Evolutionary conservation across 2,888 invertebrate genomes (phyloP).

Genomic region (Rhaphigaster nebulosa): DNA sequence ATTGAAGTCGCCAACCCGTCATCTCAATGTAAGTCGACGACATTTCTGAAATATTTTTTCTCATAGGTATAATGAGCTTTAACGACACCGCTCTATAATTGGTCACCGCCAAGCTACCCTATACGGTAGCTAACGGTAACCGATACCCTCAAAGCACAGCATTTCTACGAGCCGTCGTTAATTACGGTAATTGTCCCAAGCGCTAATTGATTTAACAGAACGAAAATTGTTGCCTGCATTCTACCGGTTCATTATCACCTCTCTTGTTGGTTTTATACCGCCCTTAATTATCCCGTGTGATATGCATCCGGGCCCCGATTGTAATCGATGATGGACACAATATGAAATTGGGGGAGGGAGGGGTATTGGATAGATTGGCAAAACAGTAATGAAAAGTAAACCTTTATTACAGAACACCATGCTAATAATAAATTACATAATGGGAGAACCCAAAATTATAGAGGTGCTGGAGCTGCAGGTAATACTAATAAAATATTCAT

Average conservation of each 20-base stretch:
- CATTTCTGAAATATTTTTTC: slow-evolving; percentile 17
- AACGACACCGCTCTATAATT: background rate
- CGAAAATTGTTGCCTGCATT: slow-evolving; percentile 13
- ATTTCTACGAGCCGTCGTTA: background rate
- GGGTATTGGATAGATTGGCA: background rate
- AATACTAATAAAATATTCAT: no score
- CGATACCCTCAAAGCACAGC: background rate
- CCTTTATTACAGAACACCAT: no score
- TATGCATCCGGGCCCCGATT: background rate
- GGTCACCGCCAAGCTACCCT: background rate
- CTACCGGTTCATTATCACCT: slow-evolving; percentile 35
- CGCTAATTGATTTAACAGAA: slow-evolving; percentile 41
- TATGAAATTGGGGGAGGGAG: background rate
- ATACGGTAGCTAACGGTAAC: slow-evolving; percentile 12
- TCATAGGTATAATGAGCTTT: background rate
- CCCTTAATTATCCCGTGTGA: background rate
- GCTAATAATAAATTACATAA: no score
- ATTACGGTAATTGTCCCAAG: slow-evolving; percentile 14
- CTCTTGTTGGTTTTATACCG: background rate
- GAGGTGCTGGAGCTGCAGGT: no score
- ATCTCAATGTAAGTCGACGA: background rate
- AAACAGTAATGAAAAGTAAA: no score
- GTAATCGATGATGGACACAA: background rate
- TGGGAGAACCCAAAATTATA: no score
- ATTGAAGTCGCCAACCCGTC: background rate